A percentile compares a stretch with the other conserved stretches of the same genome.
phyloP scores from a whole-genome alignment of 2,113 vertebrate genomes.

The Eulemur macaco region DNA sequence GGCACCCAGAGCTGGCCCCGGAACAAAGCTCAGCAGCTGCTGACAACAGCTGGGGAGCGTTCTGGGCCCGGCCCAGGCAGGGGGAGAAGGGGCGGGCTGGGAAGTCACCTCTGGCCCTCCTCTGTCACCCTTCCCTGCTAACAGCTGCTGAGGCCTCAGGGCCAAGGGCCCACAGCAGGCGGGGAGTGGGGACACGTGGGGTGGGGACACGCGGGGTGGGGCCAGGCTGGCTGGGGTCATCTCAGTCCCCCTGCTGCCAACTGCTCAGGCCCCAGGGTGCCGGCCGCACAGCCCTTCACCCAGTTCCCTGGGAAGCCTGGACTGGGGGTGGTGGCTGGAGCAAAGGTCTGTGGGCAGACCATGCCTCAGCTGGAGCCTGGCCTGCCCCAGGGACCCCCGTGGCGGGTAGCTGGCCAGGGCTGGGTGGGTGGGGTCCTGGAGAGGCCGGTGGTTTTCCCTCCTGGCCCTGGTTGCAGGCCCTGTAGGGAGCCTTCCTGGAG shows the following conservation, averaged over 20 bases:
- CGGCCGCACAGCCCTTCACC: conserved; percentile 59
- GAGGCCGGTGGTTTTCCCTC: neutral
- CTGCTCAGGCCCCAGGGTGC: neutral
- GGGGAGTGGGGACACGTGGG: neutral
- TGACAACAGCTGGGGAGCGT: conserved; percentile 33
- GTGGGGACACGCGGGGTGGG: neutral
- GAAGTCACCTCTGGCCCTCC: conserved; percentile 68
- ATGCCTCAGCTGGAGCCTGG: neutral
- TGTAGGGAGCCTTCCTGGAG: neutral
- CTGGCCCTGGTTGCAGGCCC: neutral
- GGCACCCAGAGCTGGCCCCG: neutral
- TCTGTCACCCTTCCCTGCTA: conserved; percentile 57
- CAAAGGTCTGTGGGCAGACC: conserved; percentile 17
- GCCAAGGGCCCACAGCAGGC: conserved; percentile 19
- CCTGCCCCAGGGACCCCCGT: neutral
- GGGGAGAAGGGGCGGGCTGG: conserved; percentile 1
- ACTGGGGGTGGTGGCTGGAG: neutral
- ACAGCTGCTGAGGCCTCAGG: conserved; percentile 60
- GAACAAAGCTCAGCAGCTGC: conserved; percentile 51
- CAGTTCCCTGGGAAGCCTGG: neutral
- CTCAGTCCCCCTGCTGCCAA: conserved; percentile 22
- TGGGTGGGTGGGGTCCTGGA: neutral
- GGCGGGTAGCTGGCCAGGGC: neutral
- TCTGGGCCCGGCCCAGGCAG: neutral
- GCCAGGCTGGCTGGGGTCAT: conserved; percentile 18